Conservation (phyloP, 2,888 invertebrate species). For the Sceliomorpha sp. region DNA sequence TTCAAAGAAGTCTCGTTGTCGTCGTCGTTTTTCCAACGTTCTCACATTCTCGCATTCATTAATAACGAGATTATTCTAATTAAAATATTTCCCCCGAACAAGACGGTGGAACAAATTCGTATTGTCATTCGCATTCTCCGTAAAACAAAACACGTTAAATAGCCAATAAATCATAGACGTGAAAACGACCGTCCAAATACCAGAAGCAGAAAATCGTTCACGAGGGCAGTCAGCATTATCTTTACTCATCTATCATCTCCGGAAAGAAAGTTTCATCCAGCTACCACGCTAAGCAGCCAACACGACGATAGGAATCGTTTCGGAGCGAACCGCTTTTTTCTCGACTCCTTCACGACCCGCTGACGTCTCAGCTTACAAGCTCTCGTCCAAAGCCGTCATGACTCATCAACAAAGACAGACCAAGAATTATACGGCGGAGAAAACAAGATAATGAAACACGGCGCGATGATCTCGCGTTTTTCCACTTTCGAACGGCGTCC, state of each 20-base stretch:
- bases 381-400: constrained; percentile 32
- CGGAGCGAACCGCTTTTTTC: constrained; percentile 28
- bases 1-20: too few species aligned
- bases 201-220: constrained; percentile 56
- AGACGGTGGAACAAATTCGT: not conserved
- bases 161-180: not conserved
- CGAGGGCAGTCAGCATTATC: constrained; percentile 47
- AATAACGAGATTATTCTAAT: too few species aligned
- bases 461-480: constrained; percentile 28
- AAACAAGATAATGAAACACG: constrained; percentile 26
- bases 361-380: constrained; percentile 13
- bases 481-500: constrained; percentile 14
- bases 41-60: too few species aligned
- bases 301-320: not conserved
- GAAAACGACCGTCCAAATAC: constrained; percentile 34
- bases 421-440: constrained; percentile 16
- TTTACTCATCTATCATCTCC: constrained; percentile 57
- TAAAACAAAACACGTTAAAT: too few species aligned
- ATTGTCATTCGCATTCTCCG: too few species aligned
- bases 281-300: constrained; percentile 39
- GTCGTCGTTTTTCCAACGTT: too few species aligned
- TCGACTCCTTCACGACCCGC: constrained; percentile 25
- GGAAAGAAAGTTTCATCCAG: constrained; percentile 52
- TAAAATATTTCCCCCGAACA: too few species aligned
- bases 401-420: constrained; percentile 22